Evolutionary conservation across 2,888 invertebrate species (phyloP), one percentile per base, ranked within the genome.

Genomic region (Philaethria dido): DNA sequence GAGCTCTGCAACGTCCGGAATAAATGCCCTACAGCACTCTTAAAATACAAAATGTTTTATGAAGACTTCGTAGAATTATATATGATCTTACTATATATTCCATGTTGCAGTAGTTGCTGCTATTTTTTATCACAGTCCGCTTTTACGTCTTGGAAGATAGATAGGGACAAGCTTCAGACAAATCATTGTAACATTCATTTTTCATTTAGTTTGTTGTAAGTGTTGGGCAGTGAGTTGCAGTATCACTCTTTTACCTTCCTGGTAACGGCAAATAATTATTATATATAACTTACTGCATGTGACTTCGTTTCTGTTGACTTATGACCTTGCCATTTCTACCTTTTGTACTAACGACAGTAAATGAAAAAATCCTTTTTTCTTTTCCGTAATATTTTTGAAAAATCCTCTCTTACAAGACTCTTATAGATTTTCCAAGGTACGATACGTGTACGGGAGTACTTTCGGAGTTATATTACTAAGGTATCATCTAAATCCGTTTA

Each of bases 51-150:
- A n/a, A 42, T 42, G 14, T 57, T 57, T 57, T 42, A 57, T n/a
- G 22, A 42, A 42, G 57, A 39, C 42, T 42, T 20, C 42, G 42
- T 52, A 52, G 16, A 57, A 25, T 39, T 55, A 55, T 22, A 57
- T 57, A 42, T 16, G 16, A 42, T n/a, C 22, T 57, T 11, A 25
- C 16, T 52, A 52, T 29, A 16, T 25, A 25, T 50, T 25, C 29
- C 29, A 29, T 50, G 14, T 50, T 22, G 50, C 29, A 52, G 2
- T 20, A 45, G 20, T 45, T 52, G 1, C 29, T 11, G 16, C 25
- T 3, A 52, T 52, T 52, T 52, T 52, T 29, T 29, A 52, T 33
- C 52, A 16, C 11, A 52, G 29, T 29, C 25, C 25, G 1, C 22
- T 11, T 39, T 2, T 39, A 1, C 13, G 16, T 52, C 25, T 52